These are phyloP conservation scores for Meles meles DNA, from an alignment of 2,113 vertebrate genomes.

Conservation along the genomic window DNA sequence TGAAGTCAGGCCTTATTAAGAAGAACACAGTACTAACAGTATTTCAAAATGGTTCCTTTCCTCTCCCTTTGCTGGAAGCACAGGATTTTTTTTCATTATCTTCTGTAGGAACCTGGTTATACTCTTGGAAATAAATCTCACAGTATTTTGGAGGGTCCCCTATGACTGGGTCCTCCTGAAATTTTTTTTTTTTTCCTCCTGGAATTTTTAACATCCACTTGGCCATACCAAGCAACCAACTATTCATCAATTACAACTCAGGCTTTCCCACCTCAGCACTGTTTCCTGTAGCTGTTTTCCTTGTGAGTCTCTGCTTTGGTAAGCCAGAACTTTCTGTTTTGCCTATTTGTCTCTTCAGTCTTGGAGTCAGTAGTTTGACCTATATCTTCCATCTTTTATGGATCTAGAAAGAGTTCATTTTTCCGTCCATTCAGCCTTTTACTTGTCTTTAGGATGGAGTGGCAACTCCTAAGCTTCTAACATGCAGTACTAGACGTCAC, in stretches of 20 bases:
- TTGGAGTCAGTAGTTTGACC: neutral
- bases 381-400: neutral
- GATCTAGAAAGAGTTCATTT: neutral
- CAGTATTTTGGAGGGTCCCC: neutral
- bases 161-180: neutral
- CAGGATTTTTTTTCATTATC: neutral
- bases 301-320: neutral
- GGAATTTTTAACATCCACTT: neutral
- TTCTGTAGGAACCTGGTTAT: neutral
- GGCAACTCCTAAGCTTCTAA: neutral
- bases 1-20: neutral
- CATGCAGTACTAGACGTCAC: neutral
- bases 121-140: neutral
- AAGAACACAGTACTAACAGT: neutral
- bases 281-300: neutral
- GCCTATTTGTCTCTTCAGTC: neutral
- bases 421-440: neutral
- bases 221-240: neutral
- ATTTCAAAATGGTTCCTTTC: neutral
- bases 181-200: neutral
- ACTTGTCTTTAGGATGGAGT: neutral
- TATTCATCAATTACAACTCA: neutral
- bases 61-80: neutral
- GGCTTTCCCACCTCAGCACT: neutral
- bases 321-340: neutral